A percentile compares a stretch with the other conserved stretches of the same genome.
Conservation (phyloP, 2,113 vertebrate species). For the Cyprinus carpio region DNA sequence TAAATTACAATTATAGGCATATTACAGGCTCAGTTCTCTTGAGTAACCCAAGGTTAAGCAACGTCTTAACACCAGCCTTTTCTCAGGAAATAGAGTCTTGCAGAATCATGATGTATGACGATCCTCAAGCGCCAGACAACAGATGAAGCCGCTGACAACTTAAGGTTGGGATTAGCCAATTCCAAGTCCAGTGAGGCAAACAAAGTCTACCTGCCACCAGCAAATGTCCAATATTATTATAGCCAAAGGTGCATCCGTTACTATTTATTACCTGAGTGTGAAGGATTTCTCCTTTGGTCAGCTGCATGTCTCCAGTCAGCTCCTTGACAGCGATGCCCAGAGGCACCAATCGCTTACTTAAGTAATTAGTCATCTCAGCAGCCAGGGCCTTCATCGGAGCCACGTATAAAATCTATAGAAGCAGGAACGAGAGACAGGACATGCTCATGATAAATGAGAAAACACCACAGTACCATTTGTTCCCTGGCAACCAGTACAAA, state of each 20-base stretch:
- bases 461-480: slow-evolving; percentile 77
- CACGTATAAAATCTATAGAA: slow-evolving; percentile 90
- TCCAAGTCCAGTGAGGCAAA: neutral
- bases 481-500: slow-evolving; percentile 82
- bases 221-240: neutral
- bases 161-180: neutral
- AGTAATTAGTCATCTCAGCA: slow-evolving; percentile 99
- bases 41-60: neutral
- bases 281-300: slow-evolving; percentile 96
- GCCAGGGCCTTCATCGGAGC: slow-evolving; percentile 99
- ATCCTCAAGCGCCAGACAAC: slow-evolving; percentile 14
- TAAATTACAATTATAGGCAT: neutral
- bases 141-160: neutral
- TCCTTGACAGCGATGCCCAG: slow-evolving; percentile 92
- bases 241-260: slow-evolving; percentile 1
- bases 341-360: slow-evolving; percentile 92
- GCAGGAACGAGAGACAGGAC: slow-evolving; percentile 67
- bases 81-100: neutral
- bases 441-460: slow-evolving; percentile 83
- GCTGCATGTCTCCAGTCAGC: slow-evolving; percentile 96
- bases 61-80: neutral
- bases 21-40: neutral
- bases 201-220: neutral
- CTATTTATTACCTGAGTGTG: slow-evolving; percentile 87
- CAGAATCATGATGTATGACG: slow-evolving; percentile 3